These are phyloP conservation scores for Abrostola triplasia DNA, from an alignment of 2,888 invertebrate species.

Conservation along the genomic window DNA sequence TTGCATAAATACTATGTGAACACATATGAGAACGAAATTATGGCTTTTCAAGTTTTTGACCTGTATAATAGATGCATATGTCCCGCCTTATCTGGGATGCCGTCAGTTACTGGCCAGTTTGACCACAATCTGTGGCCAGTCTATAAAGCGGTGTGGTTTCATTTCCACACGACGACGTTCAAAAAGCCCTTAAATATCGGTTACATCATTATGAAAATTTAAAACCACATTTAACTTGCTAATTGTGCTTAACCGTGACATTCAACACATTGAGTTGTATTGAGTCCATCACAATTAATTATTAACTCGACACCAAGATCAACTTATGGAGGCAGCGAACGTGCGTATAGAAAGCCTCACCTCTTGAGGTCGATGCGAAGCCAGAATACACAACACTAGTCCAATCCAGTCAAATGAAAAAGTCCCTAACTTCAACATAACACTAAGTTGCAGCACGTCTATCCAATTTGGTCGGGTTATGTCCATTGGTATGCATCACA, in stretches of 20 bases:
- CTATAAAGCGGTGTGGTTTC: not conserved
- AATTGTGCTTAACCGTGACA: conserved; percentile 21
- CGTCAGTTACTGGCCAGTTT: too few relatives aligned
- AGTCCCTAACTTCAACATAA: conserved; percentile 19
- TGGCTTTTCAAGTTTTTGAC: too few relatives aligned
- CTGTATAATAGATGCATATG: too few relatives aligned
- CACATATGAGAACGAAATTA: too few relatives aligned
- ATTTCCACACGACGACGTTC: not conserved
- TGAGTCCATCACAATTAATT: conserved; percentile 53
- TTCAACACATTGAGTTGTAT: conserved; percentile 34
- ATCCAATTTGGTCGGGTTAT: conserved; percentile 59
- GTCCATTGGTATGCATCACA: conserved; percentile 73
- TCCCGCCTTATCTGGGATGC: too few relatives aligned
- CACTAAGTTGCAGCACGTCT: conserved; percentile 24
- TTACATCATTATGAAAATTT: conserved; percentile 7
- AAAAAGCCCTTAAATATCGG: not conserved
- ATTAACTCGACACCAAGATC: conserved; percentile 51
- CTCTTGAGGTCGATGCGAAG: conserved; percentile 49
- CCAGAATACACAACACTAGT: conserved; percentile 54
- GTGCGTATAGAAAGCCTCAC: conserved; percentile 62
- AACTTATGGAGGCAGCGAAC: conserved; percentile 55
- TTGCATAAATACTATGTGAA: too few relatives aligned
- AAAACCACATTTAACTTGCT: not conserved
- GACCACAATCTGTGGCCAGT: too few relatives aligned
- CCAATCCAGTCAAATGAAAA: conserved; percentile 38